Evolutionary conservation across 2,113 vertebrate genomes (phyloP), one percentile per base, ranked within the genome.

Genomic region (Bos taurus): DNA sequence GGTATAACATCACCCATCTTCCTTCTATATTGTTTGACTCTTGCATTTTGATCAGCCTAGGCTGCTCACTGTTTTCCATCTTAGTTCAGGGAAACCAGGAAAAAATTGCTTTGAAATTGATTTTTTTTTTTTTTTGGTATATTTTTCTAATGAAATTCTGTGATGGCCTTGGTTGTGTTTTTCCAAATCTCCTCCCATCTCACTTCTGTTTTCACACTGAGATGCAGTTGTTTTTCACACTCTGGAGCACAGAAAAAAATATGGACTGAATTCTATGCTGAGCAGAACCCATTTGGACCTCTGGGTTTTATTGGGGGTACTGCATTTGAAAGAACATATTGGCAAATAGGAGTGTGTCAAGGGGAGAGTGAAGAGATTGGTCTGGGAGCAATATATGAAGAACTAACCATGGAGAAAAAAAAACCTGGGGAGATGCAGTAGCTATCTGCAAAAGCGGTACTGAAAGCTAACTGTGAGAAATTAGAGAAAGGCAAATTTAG

Each of bases 41-140:
- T 98, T 98, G 83, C 59, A 91, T 98, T 97, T 91, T 89, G 36
- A 95, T 98, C 77, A 25, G 90, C 52, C 84, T 13, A 40, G 78
- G 64, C 88, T 98, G 95, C 90, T 98, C 80, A 87, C 95, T 98
- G 92, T 98, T 98, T 97, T 98, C 86, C 91, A 94, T 97, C 97
- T 96, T 46, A 92, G 95, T 98, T 98, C 50, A 86, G 93, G 92
- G 96, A 98, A 97, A 95, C 87, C 78, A 93, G 95, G 85, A 97
- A 98, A 92, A 98, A 95, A 90, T 97, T 98, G 93, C 80, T 96
- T 97, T 97, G 97, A 98, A 98, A 98, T 88, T 50, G 90, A 97
- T 59, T 48, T 78, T 78, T 78, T 98, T 52, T 98, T 98, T 98
- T 97, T 96, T 94, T 57, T 13, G 92, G 86, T 92, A 52, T 98